Evolutionary conservation across 2,888 invertebrate species (phyloP), one percentile per base, ranked within the genome.

Genomic region (Acanthosepion lycidas): DNA sequence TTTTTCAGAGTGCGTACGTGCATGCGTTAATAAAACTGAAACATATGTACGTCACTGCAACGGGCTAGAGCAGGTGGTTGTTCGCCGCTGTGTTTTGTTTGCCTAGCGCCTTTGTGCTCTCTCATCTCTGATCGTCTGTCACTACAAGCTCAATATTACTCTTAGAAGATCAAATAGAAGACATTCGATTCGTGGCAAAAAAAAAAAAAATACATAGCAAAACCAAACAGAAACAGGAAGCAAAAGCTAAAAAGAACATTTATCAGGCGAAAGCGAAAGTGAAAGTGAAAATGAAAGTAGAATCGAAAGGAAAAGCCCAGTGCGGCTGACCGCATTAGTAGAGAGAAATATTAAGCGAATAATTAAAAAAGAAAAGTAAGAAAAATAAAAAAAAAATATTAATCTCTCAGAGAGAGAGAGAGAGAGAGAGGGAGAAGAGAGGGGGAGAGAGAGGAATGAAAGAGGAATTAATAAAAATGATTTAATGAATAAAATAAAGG

Each of bases 101-200:
- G 78, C 78, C n/a, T 78, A 78, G 78, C 78, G 78, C 78, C 78
- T 78, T 78, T 33, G n/a, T n/a, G 5, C n/a, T n/a, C 78, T 33
- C 78, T n/a, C 78, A 33, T 78, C 78, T 78, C n/a, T 78, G 78
- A n/a, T 78, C 78, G 78, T 78, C 78, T 78, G 78, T 78, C 78
- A 78, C n/a, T 78, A n/a, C 78, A 78, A 78, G 78, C 78, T 78
- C 78, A 9, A 78, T 78, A 78, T 78, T 78, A 78, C 78, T 78
- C 78, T 78, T n/a, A n/a, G 64, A 78, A 78, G 78, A 78, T 78
- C 78, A 78, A 78, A 78, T 78, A n/a, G 78, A 78, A 78, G 78
- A 78, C 78, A n/a, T 78, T 78, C 78, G 78, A 78, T 78, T 78
- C 12, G n/a, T n/a, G 78, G 78, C 78, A 78, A 78, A n/a, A 33